A percentile compares a stretch with the other conserved stretches of the same genome.
phyloP scores from a whole-genome alignment of 2,888 invertebrate species.

The Philereme vetulata region DNA sequence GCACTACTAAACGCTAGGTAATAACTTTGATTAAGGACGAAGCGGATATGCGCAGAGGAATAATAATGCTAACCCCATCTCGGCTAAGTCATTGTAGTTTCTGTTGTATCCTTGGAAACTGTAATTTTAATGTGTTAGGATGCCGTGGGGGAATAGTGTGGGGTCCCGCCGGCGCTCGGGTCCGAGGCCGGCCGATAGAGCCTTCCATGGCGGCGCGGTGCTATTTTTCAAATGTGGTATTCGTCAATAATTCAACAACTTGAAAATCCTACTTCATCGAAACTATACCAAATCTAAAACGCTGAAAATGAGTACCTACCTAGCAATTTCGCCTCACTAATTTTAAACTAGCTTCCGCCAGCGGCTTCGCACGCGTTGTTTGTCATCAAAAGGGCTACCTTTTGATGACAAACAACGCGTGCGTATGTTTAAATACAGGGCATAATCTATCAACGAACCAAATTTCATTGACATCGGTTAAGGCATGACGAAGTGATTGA shows the following conservation, averaged over 20 bases:
- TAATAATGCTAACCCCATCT: slow-evolving; percentile 75
- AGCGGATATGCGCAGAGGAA: slow-evolving; percentile 71
- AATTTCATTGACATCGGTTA: no score
- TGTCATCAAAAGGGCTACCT: no score
- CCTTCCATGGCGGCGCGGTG: slow-evolving; percentile 40
- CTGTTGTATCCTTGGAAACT: slow-evolving; percentile 75
- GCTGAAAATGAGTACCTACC: no score
- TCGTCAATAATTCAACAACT: slow-evolving; percentile 29
- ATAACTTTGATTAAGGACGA: slow-evolving; percentile 78
- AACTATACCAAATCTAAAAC: no score
- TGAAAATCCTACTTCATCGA: background rate
- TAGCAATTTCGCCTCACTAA: no score
- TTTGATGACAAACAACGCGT: no score
- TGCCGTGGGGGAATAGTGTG: slow-evolving; percentile 63
- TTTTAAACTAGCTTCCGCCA: no score
- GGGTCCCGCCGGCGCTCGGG: slow-evolving; percentile 55
- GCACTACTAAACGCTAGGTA: slow-evolving; percentile 61
- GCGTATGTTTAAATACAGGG: no score
- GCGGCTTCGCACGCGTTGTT: no score
- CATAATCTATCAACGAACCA: no score
- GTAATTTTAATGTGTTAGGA: slow-evolving; percentile 77
- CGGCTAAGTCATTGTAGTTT: slow-evolving; percentile 70
- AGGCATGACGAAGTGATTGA: no score
- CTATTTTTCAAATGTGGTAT: slow-evolving; percentile 51
- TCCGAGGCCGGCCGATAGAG: slow-evolving; percentile 37